Evolutionary conservation across 2,888 invertebrate genomes (phyloP), one percentile per base, ranked within the genome.

Genomic region (Watsonalla cultraria): DNA sequence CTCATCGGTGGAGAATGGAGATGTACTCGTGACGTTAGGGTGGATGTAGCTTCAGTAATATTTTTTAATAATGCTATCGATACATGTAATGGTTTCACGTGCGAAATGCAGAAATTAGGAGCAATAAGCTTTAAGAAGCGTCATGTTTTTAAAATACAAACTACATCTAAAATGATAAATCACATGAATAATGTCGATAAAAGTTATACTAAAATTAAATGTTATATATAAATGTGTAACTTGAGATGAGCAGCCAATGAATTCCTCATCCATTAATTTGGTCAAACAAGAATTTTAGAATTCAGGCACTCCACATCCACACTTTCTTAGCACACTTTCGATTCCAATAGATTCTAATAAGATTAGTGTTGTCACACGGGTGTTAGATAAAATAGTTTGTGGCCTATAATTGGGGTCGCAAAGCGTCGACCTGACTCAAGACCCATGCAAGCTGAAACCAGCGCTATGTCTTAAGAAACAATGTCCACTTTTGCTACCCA

Each of bases 301-400:
- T 46, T 24, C 7, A 45, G 9, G 47, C 55, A 46, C 47, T 57
- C 61, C 66, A 57, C 64, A 64, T 71, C 75, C 74, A 62, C 72
- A 68, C 70, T 68, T 68, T 72, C 70, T 64, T 64, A 65, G 74
- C 68, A 64, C 74, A 76, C 76, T 80, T 82, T 82, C 86, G 84
- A 86, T 88, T 82, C 84, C 90, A 82, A 90, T 90, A 89, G 86
- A 90, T 90, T 82, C 83, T 86, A 89, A 90, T 83, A 82, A 88
- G 90, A 90, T 90, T 90, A 90, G 76, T 74, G 84, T 80, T 86
- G 90, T 90, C 90, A 82, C 86, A 84, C 83, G 84, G 86, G 86
- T 76, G 87, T 86, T 84, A 87, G 88, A 88, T 88, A 88, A 89
- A 90, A 89, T 88, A 89, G 88, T 89, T 89, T 88, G 88, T 87